phyloP scores from a whole-genome alignment of 2,797 vertebrate species.

The Halcyon chelicuti region DNA sequence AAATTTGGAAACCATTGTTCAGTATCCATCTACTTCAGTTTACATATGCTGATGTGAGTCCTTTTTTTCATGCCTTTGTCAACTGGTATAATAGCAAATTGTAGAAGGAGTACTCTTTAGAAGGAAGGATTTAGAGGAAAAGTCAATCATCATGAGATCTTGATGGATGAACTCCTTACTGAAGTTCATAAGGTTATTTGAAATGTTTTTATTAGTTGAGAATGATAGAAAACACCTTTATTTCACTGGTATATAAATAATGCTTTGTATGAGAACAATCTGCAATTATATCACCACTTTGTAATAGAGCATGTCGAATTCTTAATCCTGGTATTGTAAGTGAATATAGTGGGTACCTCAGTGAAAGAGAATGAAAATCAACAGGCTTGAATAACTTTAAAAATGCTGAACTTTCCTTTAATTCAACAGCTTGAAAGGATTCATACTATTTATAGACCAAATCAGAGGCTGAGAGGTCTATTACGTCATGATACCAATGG shows the following conservation, averaged over 20 bases:
- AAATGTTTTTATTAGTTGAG: neutral
- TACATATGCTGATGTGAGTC: neutral
- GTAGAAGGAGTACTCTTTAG: neutral
- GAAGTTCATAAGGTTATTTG: neutral
- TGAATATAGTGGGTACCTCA: neutral
- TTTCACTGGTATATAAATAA: neutral
- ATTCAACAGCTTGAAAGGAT: neutral
- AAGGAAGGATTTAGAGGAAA: neutral
- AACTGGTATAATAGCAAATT: neutral
- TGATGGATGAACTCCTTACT: neutral
- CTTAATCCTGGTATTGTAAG: conserved; percentile 20
- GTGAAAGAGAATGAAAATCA: neutral
- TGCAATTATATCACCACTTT: neutral
- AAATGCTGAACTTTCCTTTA: neutral
- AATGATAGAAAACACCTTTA: neutral
- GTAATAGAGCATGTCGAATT: neutral
- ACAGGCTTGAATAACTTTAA: neutral
- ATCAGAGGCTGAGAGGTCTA: neutral
- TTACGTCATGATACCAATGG: neutral
- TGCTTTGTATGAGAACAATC: neutral
- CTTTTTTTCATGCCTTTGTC: neutral
- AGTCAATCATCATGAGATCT: neutral
- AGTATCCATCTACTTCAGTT: neutral
- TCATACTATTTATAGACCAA: neutral
- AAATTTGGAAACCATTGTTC: neutral